Base-by-base conservation (phyloP, 2,113 vertebrate genomes). In the Gyps fulvus region DNA sequence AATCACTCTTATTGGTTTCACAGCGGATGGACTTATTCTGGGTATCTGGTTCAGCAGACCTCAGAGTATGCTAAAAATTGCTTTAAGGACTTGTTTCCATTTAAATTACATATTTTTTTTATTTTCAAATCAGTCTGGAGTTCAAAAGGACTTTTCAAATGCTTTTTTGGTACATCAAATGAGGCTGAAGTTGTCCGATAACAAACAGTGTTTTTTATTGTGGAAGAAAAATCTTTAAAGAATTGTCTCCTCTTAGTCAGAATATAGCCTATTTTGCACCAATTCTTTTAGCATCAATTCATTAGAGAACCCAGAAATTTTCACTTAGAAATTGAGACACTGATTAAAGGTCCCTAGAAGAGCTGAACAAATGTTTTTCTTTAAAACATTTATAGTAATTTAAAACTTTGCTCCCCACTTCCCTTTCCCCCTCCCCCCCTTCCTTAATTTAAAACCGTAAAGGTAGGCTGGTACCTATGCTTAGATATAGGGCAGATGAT, bases 381-480 rank as follows among this genome's bases (percentile, higher is more conserved):
- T 83, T 18, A n/a, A 65, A 87, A 16, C 7, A 23, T 31, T 31
- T 58, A 43, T 9, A n/a, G 17, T 40, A 0, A 63, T 32, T 45
- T 50, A 32, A 87, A 69, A 23, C 14, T 40, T 55, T 25, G 3
- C 13, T 63, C 12, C 6, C 9, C 45, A 8, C 25, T 63, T 70
- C 19, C 29, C 3, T 25, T 38, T 22, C 16, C 8, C 4, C 31
- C 1, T 23, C 10, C 16, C 7, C 4, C 14, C 2, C 6, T 4
- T 32, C 21, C 47, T 58, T 26, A 61, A 9, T 55, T 77, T 40
- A 67, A 57, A 59, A 43, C 12, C 18, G 17, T 29, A 74, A 69
- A 69, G 7, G 12, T 40, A 50, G 43, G 34, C 16, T 42, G 43
- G 27, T 34, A 22, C 18, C 14, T 50, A 26, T 50, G 50, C 8